Conservation (phyloP, 1,140 invertebrate genomes). For the Ladona fulva region DNA sequence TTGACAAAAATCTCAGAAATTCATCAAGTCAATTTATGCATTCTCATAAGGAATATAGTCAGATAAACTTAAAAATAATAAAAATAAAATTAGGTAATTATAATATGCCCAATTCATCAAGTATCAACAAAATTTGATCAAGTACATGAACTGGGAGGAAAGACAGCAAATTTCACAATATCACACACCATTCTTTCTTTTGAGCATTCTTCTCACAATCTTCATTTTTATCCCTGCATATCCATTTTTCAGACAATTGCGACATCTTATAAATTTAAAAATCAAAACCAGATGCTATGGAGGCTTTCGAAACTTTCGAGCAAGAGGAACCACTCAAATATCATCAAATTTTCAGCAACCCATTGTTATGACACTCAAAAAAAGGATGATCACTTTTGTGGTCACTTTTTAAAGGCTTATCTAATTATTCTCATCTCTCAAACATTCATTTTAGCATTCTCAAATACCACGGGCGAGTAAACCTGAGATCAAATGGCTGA, state of each 20-base stretch:
- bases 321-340: background rate
- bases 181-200: background rate
- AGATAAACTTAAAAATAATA: no score
- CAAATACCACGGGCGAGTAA: background rate
- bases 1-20: background rate
- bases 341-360: no score
- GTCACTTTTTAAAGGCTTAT: no score
- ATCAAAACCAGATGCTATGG: no score
- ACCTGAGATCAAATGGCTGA: conserved; percentile 4
- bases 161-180: background rate
- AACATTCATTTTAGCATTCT: no score
- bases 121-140: background rate
- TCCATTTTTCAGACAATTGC: background rate
- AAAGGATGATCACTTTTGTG: no score
- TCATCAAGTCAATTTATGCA: background rate
- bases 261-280: background rate
- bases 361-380: no score
- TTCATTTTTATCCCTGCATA: background rate
- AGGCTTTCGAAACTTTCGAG: no score
- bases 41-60: background rate
- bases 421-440: no score
- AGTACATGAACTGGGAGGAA: background rate
- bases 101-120: background rate
- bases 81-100: no score
- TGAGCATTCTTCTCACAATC: conserved; percentile 9